A percentile compares a stretch with the other conserved stretches of the same genome.
phyloP scores from a whole-genome alignment of 2,113 vertebrate species.

The Calonectris borealis region DNA sequence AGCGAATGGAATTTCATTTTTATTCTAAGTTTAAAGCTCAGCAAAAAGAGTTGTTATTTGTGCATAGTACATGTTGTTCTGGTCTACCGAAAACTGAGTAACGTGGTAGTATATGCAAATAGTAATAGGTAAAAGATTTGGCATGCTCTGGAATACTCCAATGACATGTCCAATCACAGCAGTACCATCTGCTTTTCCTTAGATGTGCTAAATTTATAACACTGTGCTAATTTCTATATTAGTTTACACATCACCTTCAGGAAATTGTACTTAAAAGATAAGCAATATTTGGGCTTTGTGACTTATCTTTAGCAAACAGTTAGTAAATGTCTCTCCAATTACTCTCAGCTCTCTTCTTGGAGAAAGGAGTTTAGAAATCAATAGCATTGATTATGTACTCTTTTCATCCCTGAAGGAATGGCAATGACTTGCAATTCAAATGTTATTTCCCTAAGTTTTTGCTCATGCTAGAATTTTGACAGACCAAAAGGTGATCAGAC shows the following conservation, averaged over 20 bases:
- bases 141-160: neutral
- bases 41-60: neutral
- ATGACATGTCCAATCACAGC: neutral
- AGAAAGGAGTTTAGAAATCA: slow-evolving; percentile 31
- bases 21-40: neutral
- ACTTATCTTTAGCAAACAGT: slow-evolving; percentile 41
- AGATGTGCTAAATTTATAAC: slow-evolving; percentile 32
- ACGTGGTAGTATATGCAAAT: neutral
- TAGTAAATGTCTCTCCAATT: slow-evolving; percentile 46
- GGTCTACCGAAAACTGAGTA: neutral
- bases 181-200: slow-evolving; percentile 39
- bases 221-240: slow-evolving; percentile 20
- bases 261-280: slow-evolving; percentile 42
- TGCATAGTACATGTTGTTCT: neutral
- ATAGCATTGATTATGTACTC: neutral
- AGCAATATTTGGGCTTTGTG: slow-evolving; percentile 19
- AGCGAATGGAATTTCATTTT: neutral
- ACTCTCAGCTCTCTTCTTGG: neutral
- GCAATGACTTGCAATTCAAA: slow-evolving; percentile 3
- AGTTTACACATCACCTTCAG: neutral
- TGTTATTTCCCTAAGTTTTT: slow-evolving; percentile 4
- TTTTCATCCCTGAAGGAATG: slow-evolving; percentile 8
- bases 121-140: slow-evolving; percentile 11
- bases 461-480: neutral
- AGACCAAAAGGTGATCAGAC: neutral